phyloP scores from a whole-genome alignment of 2,888 invertebrate species.

The Pristionchus fissidentatus region DNA sequence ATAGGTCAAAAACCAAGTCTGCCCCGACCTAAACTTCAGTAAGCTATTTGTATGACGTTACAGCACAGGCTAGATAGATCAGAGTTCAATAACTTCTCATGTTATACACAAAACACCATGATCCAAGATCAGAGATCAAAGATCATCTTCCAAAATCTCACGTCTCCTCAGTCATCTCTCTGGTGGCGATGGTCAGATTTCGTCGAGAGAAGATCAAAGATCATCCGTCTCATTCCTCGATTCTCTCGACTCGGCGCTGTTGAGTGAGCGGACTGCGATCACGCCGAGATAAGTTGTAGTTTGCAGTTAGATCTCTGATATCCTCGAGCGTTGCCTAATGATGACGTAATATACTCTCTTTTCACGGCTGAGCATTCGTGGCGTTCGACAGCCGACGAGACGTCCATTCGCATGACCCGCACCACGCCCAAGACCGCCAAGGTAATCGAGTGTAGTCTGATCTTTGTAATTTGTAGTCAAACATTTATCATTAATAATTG shows the following conservation, averaged over 20 bases:
- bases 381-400: constrained; percentile 19
- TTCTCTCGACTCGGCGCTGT: background rate
- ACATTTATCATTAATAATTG: background rate
- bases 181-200: background rate
- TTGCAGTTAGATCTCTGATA: constrained; percentile 1
- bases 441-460: background rate
- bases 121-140: constrained; percentile 1
- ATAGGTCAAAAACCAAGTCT: too few species aligned
- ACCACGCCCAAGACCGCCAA: background rate
- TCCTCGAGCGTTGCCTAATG: background rate
- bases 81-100: too few species aligned
- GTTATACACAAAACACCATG: too few species aligned
- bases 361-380: constrained; percentile 16
- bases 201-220: background rate
- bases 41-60: too few species aligned
- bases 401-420: constrained; percentile 19
- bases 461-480: constrained; percentile 11
- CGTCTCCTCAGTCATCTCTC: background rate
- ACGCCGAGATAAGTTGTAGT: constrained; percentile 36
- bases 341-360: too few species aligned
- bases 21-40: too few species aligned
- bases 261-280: constrained; percentile 19
- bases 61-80: too few species aligned
- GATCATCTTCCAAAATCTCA: background rate
- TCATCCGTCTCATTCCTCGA: background rate